These are phyloP conservation scores for Pammene fasciana DNA, from an alignment of 2,888 invertebrate species.

Conservation along the genomic window DNA sequence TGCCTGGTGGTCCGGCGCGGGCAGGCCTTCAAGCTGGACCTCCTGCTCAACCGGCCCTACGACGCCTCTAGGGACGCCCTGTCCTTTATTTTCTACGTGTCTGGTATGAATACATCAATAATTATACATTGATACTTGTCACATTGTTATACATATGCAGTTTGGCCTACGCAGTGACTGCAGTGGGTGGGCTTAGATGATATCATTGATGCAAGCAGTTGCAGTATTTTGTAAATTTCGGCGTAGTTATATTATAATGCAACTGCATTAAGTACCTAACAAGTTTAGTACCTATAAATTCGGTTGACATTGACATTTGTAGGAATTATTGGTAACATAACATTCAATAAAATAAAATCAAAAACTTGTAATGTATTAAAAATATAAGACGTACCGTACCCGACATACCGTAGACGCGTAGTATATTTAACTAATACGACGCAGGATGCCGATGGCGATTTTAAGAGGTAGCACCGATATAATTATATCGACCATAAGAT, in stretches of 20 bases:
- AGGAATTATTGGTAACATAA: too few relatives aligned
- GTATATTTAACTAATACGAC: too few relatives aligned
- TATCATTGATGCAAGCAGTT: slow-evolving; percentile 19
- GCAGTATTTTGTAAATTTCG: slow-evolving; percentile 4
- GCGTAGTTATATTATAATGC: not conserved
- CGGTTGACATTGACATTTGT: too few relatives aligned
- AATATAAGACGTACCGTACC: too few relatives aligned
- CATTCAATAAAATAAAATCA: too few relatives aligned
- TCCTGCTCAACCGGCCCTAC: slow-evolving; percentile 89
- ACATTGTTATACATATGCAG: slow-evolving; percentile 8
- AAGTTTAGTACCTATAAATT: too few relatives aligned
- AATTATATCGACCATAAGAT: too few relatives aligned
- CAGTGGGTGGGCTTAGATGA: slow-evolving; percentile 33
- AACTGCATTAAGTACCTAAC: not conserved
- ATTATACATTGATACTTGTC: not conserved
- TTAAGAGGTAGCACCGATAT: too few relatives aligned
- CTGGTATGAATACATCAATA: slow-evolving; percentile 75
- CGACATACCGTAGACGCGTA: too few relatives aligned
- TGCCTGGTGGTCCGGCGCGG: slow-evolving; percentile 92
- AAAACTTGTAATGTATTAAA: too few relatives aligned
- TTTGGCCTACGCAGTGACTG: slow-evolving; percentile 15
- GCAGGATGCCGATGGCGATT: too few relatives aligned
- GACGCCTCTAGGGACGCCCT: slow-evolving; percentile 89
- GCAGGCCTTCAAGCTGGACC: slow-evolving; percentile 89
- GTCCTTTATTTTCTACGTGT: slow-evolving; percentile 91